phyloP scores from a whole-genome alignment of 2,113 vertebrate species.

The Nannospalax galili region DNA sequence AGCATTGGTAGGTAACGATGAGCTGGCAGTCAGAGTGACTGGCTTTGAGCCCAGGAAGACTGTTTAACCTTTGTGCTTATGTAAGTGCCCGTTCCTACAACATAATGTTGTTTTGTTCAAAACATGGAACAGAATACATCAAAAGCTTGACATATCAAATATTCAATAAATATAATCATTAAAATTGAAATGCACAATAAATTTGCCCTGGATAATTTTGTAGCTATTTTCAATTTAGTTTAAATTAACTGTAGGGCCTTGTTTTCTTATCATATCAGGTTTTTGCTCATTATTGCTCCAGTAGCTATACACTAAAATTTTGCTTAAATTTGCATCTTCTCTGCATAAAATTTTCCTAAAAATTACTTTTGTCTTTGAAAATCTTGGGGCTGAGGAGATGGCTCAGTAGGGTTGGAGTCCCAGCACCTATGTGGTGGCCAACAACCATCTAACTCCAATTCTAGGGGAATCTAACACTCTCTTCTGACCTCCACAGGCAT shows the following conservation, averaged over 20 bases:
- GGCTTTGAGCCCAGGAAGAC: neutral
- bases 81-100: neutral
- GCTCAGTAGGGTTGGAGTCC: neutral
- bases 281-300: neutral
- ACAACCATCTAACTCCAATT: too few relatives aligned
- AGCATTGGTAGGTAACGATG: neutral
- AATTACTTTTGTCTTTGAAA: neutral
- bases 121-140: neutral
- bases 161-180: neutral
- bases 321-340: neutral
- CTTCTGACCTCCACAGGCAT: too few relatives aligned
- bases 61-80: neutral
- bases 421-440: too few relatives aligned
- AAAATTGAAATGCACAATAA: neutral
- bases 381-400: neutral
- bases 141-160: neutral
- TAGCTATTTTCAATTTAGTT: neutral
- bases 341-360: neutral
- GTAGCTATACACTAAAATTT: neutral
- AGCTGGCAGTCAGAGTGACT: neutral
- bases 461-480: too few relatives aligned
- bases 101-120: neutral
- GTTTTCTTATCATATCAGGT: neutral
- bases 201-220: neutral
- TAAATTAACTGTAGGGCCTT: neutral